Conservation (phyloP, 2,888 invertebrate species). For the Proisotoma minuta region DNA sequence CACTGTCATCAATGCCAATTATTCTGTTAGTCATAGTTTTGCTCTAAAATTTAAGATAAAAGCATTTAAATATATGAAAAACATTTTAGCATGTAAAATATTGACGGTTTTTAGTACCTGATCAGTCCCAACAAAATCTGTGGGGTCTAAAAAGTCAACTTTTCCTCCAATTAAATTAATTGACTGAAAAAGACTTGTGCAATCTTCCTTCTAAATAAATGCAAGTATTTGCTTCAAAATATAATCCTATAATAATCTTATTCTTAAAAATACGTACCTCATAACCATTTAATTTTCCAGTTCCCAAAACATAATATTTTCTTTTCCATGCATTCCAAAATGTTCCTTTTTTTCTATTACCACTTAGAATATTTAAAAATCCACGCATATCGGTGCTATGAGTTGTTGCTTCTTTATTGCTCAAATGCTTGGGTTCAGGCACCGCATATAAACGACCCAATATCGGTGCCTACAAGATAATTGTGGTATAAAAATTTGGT, state of each 20-base stretch:
- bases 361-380: constrained; percentile 45
- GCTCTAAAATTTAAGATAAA: constrained; percentile 28
- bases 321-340: constrained; percentile 59
- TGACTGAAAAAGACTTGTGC: constrained; percentile 52
- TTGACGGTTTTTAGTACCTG: constrained; percentile 50
- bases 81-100: background rate
- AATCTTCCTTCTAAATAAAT: constrained; percentile 50
- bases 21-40: constrained; percentile 47
- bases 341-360: constrained; percentile 54
- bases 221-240: constrained; percentile 9
- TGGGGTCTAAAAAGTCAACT: constrained; percentile 53
- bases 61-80: background rate
- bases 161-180: constrained; percentile 55
- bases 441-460: constrained; percentile 38
- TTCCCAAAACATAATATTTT: constrained; percentile 52
- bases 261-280: constrained; percentile 36
- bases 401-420: constrained; percentile 15
- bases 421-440: constrained; percentile 34
- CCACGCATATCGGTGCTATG: constrained; percentile 37
- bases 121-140: constrained; percentile 55
- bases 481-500: background rate
- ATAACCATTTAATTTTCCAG: constrained; percentile 43
- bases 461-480: constrained; percentile 36
- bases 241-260: background rate
- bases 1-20: constrained; percentile 50